Evolutionary conservation across 2,113 vertebrate species (phyloP).

Genomic region (Ailuropoda melanoleuca): DNA sequence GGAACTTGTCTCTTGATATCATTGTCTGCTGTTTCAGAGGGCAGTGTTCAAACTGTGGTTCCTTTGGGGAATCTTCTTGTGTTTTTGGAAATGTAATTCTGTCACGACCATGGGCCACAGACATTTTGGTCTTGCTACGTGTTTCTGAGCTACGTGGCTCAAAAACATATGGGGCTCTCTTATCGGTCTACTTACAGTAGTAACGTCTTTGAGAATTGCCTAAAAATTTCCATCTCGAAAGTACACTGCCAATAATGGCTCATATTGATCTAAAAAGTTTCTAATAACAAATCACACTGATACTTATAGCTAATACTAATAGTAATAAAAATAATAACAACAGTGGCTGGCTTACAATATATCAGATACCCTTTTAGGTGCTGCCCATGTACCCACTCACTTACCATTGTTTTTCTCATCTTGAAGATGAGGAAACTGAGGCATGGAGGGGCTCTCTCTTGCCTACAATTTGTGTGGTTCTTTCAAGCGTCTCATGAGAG

Average conservation of each 20-base stretch:
- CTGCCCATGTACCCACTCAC: background rate
- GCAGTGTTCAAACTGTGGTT: background rate
- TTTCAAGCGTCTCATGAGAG: background rate
- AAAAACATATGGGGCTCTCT: background rate
- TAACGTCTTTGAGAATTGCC: background rate
- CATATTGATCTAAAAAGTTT: background rate
- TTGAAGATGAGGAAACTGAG: background rate
- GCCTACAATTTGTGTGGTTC: background rate
- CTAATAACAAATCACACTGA: background rate
- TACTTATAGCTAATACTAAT: background rate
- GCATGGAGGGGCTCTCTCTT: background rate
- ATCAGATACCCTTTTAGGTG: background rate
- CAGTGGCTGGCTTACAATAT: background rate
- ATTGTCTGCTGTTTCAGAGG: background rate
- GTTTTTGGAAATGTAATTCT: background rate
- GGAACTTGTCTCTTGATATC: background rate
- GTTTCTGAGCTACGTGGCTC: background rate
- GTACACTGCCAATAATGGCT: background rate
- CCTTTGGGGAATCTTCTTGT: background rate
- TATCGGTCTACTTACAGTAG: background rate
- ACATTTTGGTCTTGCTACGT: background rate
- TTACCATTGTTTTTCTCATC: background rate
- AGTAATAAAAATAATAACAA: background rate
- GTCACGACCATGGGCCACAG: background rate
- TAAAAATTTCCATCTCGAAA: background rate